A percentile compares a stretch with the other conserved stretches of the same genome.
phyloP scores from a whole-genome alignment of 2,113 vertebrate genomes.

The Piaya cayana region DNA sequence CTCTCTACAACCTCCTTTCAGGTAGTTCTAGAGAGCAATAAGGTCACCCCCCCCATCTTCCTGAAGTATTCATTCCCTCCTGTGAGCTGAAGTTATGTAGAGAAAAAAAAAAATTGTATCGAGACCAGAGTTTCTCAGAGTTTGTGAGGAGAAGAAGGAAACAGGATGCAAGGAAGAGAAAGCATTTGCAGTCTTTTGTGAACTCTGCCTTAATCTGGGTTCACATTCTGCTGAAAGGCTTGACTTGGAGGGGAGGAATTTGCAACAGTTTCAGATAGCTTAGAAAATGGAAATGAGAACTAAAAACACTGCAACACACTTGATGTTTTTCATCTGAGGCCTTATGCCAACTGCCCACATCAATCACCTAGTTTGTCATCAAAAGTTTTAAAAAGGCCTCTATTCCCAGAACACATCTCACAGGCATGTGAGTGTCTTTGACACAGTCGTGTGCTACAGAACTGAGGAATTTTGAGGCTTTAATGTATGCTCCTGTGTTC shows the following conservation, averaged over 20 bases:
- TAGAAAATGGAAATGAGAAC: background rate
- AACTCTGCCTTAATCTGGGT: background rate
- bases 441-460: background rate
- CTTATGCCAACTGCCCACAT: background rate
- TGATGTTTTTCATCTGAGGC: background rate
- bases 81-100: background rate
- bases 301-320: background rate
- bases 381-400: background rate
- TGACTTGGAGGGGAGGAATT: background rate
- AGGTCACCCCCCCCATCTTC: background rate
- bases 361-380: background rate
- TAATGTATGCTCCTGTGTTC: background rate
- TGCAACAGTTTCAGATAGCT: background rate
- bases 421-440: background rate
- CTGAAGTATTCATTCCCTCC: background rate
- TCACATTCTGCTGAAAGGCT: background rate
- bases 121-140: background rate
- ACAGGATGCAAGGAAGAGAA: background rate
- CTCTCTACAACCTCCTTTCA: no score
- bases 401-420: background rate
- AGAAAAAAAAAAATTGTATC: background rate
- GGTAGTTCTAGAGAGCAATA: no score
- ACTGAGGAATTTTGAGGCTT: background rate
- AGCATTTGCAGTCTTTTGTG: background rate
- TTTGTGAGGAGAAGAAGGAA: background rate